Conservation (phyloP, 2,113 vertebrate genomes). For the Hucho hucho region DNA sequence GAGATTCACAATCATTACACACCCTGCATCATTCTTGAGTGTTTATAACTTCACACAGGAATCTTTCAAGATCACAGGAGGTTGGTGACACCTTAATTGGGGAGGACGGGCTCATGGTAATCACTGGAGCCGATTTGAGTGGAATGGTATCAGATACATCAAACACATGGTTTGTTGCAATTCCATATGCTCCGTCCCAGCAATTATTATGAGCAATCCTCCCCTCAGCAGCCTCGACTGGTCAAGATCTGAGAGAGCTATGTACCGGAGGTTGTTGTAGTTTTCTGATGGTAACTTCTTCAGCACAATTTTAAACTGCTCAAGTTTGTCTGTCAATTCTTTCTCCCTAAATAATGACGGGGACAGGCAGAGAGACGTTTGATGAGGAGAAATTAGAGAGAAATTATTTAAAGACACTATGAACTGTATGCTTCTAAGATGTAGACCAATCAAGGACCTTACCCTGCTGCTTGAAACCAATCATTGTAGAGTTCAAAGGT, state of each 20-base stretch:
- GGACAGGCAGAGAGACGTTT: not conserved
- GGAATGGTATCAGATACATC: not conserved
- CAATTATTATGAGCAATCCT: too few species aligned
- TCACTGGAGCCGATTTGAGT: not conserved
- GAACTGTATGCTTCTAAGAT: not conserved
- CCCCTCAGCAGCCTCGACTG: too few species aligned
- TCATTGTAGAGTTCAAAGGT: constrained; percentile 90
- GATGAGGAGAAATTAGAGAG: not conserved
- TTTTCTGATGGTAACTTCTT: constrained; percentile 82
- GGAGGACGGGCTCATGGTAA: too few species aligned
- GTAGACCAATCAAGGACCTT: constrained; percentile 25
- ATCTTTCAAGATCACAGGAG: not conserved
- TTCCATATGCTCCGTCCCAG: constrained; percentile 82
- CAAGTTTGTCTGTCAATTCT: constrained; percentile 75
- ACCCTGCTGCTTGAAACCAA: constrained; percentile 89
- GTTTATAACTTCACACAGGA: not conserved
- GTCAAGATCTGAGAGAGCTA: constrained; percentile 43
- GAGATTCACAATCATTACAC: not conserved
- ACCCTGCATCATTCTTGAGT: not conserved
- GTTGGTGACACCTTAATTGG: too few species aligned
- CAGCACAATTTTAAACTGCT: constrained; percentile 76
- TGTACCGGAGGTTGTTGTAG: constrained; percentile 89
- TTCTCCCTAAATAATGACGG: constrained; percentile 76
- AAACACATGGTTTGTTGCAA: constrained; percentile 70
- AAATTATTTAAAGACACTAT: not conserved